Evolutionary conservation across 2,113 vertebrate species (phyloP).

Genomic region (Callipepla californica): DNA sequence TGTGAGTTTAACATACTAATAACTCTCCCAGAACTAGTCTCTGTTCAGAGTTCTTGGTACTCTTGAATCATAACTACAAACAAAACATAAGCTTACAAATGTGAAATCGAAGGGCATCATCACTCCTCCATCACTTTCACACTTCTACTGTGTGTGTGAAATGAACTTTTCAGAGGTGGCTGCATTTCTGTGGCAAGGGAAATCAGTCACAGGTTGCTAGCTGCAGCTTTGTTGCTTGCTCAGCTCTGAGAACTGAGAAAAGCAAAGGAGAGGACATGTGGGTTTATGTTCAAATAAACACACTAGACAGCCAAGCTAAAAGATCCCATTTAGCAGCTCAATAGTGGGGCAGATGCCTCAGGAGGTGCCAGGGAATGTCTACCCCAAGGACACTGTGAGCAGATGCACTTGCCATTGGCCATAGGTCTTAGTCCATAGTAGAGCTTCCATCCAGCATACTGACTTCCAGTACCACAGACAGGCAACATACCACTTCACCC

Average conservation of each 20-base stretch:
- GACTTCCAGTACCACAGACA: neutral
- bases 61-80: neutral
- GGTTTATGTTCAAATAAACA: neutral
- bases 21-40: neutral
- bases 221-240: neutral
- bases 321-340: neutral
- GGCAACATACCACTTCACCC: no score
- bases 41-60: neutral
- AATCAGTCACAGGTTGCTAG: neutral
- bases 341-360: neutral
- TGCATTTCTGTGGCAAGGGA: neutral
- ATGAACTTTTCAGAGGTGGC: neutral
- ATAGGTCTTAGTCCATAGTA: neutral
- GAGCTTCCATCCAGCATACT: neutral
- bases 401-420: neutral
- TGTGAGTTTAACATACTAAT: neutral
- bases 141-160: neutral
- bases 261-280: neutral
- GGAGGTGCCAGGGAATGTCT: neutral
- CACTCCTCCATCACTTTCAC: neutral
- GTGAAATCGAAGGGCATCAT: neutral
- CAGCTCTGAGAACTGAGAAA: neutral
- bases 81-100: neutral
- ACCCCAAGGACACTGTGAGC: accelerated
- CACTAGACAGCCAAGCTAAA: neutral